phyloP scores from a whole-genome alignment of 2,113 vertebrate species.

The Callipepla squamata region DNA sequence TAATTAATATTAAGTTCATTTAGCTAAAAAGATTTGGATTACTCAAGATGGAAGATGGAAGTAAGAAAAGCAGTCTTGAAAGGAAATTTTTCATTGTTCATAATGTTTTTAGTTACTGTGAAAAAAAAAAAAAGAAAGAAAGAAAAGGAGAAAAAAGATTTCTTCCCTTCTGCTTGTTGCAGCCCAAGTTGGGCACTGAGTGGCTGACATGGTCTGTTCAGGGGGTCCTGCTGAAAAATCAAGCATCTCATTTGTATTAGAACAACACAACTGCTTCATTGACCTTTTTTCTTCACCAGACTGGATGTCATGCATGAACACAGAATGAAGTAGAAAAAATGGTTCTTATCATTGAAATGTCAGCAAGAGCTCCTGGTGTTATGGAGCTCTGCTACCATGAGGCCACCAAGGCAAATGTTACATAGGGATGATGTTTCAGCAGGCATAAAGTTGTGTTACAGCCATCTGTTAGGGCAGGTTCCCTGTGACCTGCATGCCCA shows the following conservation, averaged over 20 bases:
- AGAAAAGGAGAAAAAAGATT: too few relatives aligned
- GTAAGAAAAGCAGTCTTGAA: slow-evolving; percentile 3
- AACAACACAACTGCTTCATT: slow-evolving; percentile 14
- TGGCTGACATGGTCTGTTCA: neutral
- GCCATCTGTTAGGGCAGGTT: neutral
- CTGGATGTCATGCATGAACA: neutral
- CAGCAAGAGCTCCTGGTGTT: neutral
- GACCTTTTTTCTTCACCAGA: slow-evolving; percentile 22
- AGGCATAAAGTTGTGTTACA: neutral
- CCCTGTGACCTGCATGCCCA: neutral
- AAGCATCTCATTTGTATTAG: neutral
- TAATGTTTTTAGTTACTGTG: neutral
- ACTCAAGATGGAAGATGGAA: neutral
- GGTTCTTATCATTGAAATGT: neutral
- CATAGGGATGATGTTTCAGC: neutral
- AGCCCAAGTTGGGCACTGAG: neutral
- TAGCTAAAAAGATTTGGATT: slow-evolving; percentile 42
- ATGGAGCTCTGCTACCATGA: neutral
- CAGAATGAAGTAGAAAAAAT: neutral
- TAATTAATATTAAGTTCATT: slow-evolving; percentile 56
- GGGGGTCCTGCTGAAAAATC: neutral
- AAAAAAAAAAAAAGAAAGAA: neutral
- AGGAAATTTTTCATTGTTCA: slow-evolving; percentile 5
- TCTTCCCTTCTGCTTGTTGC: neutral
- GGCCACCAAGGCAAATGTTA: neutral